Evolutionary conservation across 2,888 invertebrate species (phyloP), one percentile per base, ranked within the genome.

Genomic region (Trissolcus japonicus): DNA sequence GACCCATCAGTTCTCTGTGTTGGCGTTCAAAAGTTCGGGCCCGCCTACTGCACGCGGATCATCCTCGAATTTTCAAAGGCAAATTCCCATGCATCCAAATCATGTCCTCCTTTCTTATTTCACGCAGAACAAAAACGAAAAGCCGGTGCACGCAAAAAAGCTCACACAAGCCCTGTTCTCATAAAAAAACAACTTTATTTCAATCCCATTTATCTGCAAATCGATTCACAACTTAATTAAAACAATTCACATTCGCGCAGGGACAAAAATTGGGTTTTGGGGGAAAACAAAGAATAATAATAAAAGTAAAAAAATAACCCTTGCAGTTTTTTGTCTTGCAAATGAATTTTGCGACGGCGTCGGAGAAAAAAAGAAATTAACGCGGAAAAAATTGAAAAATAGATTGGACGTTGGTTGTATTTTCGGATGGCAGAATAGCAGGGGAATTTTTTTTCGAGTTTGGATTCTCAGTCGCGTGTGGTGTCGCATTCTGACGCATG

Each of bases 401-500:
- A 13, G 59, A 16, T 54, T 35, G 54, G 48, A 19, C 16, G 35
- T 48, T 35, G 9, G 17, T n/a, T n/a, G 13, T 16, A 43, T 16
- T 51, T 19, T 6, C 43, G 41, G 29, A 53, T 35, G 25, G 19
- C 56, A 71, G 54, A 50, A 63, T 46, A 35, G 43, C 16, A 73
- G 54, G 54, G 48, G 16, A 66, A 46, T 59, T 63, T 65, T 54
- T 54, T 62, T 51, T 62, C 21, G 14, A 68, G 60, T 67, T 60
- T 54, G 68, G 29, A 68, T 61, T 55, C 68, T 65, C 71, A 61
- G 73, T 73, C 76, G 71, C 79, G 73, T 79, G 68, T 69, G 71
- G 80, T 84, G 83, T 83, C 84, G 85, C 83, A 86, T 85, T 86
- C 82, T 87, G 88, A 87, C 87, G 87, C 87, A 87, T 88, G 86